phyloP scores from a whole-genome alignment of 2,888 invertebrate species.

The Euproctis similis region DNA sequence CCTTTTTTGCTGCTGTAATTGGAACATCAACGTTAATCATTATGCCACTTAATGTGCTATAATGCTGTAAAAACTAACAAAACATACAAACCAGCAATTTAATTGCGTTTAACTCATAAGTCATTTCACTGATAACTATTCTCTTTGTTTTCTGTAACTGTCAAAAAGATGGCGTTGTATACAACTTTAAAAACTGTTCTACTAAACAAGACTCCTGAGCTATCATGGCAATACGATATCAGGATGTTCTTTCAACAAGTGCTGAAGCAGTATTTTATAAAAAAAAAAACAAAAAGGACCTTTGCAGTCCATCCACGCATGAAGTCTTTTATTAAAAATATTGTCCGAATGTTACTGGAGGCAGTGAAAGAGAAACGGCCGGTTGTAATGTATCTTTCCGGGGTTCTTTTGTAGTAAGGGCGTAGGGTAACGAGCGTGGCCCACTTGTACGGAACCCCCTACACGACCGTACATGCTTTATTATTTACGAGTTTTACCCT shows the following conservation, averaged over 20 bases:
- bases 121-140: no score
- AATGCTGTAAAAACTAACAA: no score
- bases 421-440: slow-evolving; percentile 63
- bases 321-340: slow-evolving; percentile 48
- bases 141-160: no score
- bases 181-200: no score
- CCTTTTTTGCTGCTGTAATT: no score
- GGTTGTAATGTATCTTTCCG: slow-evolving; percentile 63
- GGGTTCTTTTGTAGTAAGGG: slow-evolving; percentile 64
- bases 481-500: slow-evolving; percentile 71
- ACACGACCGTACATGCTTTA: slow-evolving; percentile 61
- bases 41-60: no score
- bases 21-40: no score
- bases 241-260: slow-evolving; percentile 14
- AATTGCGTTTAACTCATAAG: no score
- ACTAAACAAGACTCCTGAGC: no score
- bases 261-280: slow-evolving; percentile 27
- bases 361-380: slow-evolving; percentile 56
- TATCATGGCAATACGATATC: slow-evolving; percentile 2
- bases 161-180: no score
- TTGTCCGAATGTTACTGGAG: slow-evolving; percentile 37
- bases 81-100: no score
- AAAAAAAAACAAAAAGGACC: slow-evolving; percentile 20
- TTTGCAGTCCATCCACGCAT: slow-evolving; percentile 30
- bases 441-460: slow-evolving; percentile 53